phyloP scores from a whole-genome alignment of 1,140 invertebrate genomes.

The Achatina immaculata region DNA sequence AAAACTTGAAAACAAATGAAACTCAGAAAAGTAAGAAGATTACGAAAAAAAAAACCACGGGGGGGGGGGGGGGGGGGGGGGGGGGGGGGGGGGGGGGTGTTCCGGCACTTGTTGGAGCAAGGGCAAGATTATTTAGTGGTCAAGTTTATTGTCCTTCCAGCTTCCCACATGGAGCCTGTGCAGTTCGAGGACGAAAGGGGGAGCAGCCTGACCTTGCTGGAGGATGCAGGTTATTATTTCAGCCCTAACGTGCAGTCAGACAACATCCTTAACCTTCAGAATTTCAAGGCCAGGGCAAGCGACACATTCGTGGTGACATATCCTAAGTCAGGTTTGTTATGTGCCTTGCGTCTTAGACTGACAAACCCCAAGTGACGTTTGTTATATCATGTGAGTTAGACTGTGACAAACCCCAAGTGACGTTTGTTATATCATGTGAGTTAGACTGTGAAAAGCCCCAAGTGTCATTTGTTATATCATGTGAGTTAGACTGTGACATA shows the following conservation, averaged over 20 bases:
- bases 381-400: neutral
- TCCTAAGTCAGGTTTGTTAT: conserved; percentile 17
- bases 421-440: neutral
- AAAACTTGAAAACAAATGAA: no score
- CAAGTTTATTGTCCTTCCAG: neutral
- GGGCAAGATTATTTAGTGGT: neutral
- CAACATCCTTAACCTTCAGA: conserved; percentile 27
- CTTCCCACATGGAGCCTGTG: conserved; percentile 13
- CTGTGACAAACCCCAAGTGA: neutral
- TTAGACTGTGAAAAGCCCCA: no score
- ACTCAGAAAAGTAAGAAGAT: no score
- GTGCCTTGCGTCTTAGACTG: neutral
- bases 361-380: neutral
- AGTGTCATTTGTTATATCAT: no score
- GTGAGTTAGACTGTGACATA: no score
- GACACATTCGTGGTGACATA: conserved; percentile 16
- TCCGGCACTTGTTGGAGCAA: neutral
- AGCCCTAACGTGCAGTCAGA: conserved; percentile 26
- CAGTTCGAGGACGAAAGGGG: conserved; percentile 29
- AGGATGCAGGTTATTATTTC: conserved; percentile 28
- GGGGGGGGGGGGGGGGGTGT: neutral
- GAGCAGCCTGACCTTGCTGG: conserved; percentile 9
- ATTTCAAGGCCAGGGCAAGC: conserved; percentile 19
- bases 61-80: no score
- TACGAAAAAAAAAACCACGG: no score